These are phyloP conservation scores for Synodontis membranacea DNA, from an alignment of 2,113 vertebrate species.

Conservation along the genomic window DNA sequence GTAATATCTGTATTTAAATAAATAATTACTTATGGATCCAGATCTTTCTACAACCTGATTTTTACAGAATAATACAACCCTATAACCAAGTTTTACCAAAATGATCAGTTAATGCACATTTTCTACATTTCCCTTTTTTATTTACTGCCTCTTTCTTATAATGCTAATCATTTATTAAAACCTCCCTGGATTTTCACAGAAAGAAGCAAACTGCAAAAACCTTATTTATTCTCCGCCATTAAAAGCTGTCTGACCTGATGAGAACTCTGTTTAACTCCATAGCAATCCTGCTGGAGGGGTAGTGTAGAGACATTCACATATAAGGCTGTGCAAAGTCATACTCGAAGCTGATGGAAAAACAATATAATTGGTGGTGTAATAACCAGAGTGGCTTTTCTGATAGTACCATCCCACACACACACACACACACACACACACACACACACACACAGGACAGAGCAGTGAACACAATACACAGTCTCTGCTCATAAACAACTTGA, in stretches of 20 bases:
- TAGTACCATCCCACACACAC: neutral
- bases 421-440: too few relatives aligned
- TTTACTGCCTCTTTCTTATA: neutral
- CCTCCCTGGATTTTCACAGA: neutral
- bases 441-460: neutral
- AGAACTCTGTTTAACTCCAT: neutral
- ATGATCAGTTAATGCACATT: neutral
- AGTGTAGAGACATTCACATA: neutral
- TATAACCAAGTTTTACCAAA: neutral
- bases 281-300: neutral
- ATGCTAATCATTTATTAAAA: neutral
- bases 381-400: neutral
- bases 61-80: neutral
- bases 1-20: too few relatives aligned
- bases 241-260: too few relatives aligned
- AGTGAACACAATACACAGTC: neutral
- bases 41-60: too few relatives aligned
- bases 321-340: neutral
- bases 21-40: too few relatives aligned
- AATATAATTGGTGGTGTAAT: neutral
- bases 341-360: neutral
- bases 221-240: neutral
- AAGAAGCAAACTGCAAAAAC: neutral
- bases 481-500: neutral
- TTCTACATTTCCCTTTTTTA: neutral